Percentiles rank a stretch among this genome's conserved stretches.
These are phyloP conservation scores for Calameuta idolon DNA, from an alignment of 2,888 invertebrate genomes.

Conservation along the genomic window DNA sequence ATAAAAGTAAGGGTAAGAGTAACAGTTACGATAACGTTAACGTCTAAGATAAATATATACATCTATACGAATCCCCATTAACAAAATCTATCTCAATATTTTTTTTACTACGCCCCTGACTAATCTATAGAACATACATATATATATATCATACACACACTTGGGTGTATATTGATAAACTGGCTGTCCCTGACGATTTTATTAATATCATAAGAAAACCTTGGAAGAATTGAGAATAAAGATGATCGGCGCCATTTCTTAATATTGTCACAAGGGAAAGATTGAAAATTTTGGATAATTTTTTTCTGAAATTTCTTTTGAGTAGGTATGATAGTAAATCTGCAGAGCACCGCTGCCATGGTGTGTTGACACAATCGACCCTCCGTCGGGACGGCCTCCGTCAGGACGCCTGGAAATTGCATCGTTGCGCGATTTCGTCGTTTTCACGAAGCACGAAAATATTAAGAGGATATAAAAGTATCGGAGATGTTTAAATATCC, in stretches of 20 bases:
- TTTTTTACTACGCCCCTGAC: constrained; percentile 14
- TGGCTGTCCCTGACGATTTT: background rate
- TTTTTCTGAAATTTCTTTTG: background rate
- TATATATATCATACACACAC: background rate
- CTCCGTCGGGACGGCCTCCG: constrained; percentile 34
- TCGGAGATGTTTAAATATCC: background rate
- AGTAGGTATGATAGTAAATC: constrained; percentile 22
- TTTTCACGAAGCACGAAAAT: background rate
- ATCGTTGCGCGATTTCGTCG: background rate
- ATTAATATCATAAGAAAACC: background rate
- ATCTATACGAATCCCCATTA: background rate
- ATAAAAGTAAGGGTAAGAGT: constrained; percentile 2
- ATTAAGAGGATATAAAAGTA: background rate
- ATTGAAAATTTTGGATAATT: background rate
- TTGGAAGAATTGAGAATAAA: background rate
- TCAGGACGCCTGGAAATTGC: constrained; percentile 1
- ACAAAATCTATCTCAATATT: background rate
- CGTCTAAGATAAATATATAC: background rate
- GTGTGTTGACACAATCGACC: constrained; percentile 52
- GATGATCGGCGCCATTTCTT: background rate
- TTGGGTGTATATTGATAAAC: background rate
- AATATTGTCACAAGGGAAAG: background rate
- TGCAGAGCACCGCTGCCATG: constrained; percentile 44
- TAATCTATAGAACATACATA: constrained; percentile 10
- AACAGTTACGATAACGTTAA: constrained; percentile 1